phyloP scores from a whole-genome alignment of 1,140 invertebrate genomes.

The Metaphire vulgaris region DNA sequence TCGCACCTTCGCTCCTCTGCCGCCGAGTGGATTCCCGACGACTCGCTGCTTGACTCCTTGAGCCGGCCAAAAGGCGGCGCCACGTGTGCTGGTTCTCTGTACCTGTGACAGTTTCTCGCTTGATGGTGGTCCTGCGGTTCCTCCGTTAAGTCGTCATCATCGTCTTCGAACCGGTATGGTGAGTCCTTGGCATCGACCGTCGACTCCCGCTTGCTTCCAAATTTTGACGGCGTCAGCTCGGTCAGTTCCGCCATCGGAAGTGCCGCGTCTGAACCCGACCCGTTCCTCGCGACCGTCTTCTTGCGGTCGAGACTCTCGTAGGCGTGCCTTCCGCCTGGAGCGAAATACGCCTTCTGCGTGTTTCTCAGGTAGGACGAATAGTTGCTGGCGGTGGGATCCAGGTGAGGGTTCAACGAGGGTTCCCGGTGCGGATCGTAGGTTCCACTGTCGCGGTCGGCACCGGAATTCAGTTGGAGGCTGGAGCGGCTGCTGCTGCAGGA shows the following conservation, averaged over 20 bases:
- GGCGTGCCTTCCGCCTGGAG: background rate
- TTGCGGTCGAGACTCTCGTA: constrained; percentile 13
- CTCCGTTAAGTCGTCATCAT: constrained; percentile 36
- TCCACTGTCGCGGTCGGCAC: background rate
- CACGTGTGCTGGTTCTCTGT: constrained; percentile 6
- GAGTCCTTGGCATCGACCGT: constrained; percentile 30
- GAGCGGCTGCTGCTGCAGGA: background rate
- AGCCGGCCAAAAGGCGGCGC: background rate
- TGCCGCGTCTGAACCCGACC: constrained; percentile 18
- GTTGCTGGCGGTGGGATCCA: background rate
- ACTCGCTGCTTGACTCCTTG: background rate
- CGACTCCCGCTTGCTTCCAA: constrained; percentile 38
- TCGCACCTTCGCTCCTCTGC: background rate
- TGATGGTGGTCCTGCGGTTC: constrained; percentile 9
- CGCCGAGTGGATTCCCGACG: background rate
- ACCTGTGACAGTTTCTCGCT: background rate
- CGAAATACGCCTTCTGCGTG: background rate
- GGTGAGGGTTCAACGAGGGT: background rate
- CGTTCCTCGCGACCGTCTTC: constrained; percentile 27
- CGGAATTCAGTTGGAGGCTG: background rate
- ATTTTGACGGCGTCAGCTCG: constrained; percentile 34
- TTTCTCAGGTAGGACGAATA: background rate
- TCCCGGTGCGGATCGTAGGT: background rate
- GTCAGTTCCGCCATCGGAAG: constrained; percentile 17
- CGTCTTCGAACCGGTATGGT: constrained; percentile 29